phyloP scores from a whole-genome alignment of 2,888 invertebrate genomes.

The Oxycera nigricornis region DNA sequence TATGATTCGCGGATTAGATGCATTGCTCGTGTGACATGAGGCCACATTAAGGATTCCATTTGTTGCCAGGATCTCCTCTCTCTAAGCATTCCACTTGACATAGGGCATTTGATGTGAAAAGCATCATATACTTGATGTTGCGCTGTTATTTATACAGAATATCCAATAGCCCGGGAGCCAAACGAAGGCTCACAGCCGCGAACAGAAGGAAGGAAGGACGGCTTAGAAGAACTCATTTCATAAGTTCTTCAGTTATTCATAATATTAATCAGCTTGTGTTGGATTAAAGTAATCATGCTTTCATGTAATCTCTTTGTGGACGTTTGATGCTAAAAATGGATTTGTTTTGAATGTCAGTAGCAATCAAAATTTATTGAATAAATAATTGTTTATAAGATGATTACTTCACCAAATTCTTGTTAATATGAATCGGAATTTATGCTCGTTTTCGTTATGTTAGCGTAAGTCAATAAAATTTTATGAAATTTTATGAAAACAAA shows the following conservation, averaged over 20 bases:
- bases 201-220: too few relatives aligned
- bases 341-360: too few relatives aligned
- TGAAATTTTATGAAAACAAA: too few relatives aligned
- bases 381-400: too few relatives aligned
- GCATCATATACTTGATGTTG: background rate
- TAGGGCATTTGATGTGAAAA: background rate
- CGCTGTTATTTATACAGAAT: background rate
- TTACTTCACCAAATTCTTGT: too few relatives aligned
- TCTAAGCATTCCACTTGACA: background rate
- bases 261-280: background rate
- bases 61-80: background rate
- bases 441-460: too few relatives aligned
- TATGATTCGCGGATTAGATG: constrained; percentile 25
- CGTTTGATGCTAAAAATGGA: too few relatives aligned
- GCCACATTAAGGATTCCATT: background rate
- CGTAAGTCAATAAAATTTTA: too few relatives aligned
- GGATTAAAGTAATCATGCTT: background rate
- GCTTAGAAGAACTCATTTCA: background rate
- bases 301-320: too few relatives aligned
- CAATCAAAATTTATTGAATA: too few relatives aligned
- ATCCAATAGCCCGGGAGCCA: background rate
- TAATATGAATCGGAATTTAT: too few relatives aligned
- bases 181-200: background rate
- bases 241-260: background rate
- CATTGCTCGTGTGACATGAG: background rate